Evolutionary conservation across 2,113 vertebrate species (phyloP), one percentile per base, ranked within the genome.

Genomic region (Camelus dromedarius): DNA sequence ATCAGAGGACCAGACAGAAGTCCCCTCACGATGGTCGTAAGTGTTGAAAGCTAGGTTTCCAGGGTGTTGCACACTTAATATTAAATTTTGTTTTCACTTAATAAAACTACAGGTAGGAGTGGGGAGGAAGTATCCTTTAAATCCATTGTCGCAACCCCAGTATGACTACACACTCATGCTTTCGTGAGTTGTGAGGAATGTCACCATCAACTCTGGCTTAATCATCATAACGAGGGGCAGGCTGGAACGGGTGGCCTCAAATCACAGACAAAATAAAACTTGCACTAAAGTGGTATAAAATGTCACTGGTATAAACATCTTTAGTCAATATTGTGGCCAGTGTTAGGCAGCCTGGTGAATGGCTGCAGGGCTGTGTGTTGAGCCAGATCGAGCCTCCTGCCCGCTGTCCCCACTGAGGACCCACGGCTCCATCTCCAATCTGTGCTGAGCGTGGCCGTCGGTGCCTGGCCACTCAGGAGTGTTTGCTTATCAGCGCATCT

Each of bases 81-180:
- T 56, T 77, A 48, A 52, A 50, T 76, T 96, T 69, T 76, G 54
- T 16, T 90, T 54, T 93, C 54, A 66, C 24, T 76, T 95, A 70
- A 87, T 28, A 52, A 80, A 72, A 95, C n/a, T 64, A 64, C 24
- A 58, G 20, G 50, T 83, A 56, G 2, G 2, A 58, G 18, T 3
- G n/a, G 58, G 24, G 8, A 14, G 3, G 14, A n/a, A 70, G 28
- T 46, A 42, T 35, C 35, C 54, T 32, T 69, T 54, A 38, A 90
- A 32, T 11, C 62, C 20, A 4, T 6, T 42, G 19, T 77, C 87
- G 48, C 48, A 77, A 54, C 8, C 28, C 12, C 52, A n/a, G 20
- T 0, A 46, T 22, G 38, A 38, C 38, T 20, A 52, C n/a, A 52
- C 58, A 64, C 2, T 50, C 19, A 4, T 28, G 42, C 67, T 58